Evolutionary conservation across 2,888 invertebrate genomes (phyloP), one percentile per base, ranked within the genome.

Genomic region (Diloba caeruleocephala): DNA sequence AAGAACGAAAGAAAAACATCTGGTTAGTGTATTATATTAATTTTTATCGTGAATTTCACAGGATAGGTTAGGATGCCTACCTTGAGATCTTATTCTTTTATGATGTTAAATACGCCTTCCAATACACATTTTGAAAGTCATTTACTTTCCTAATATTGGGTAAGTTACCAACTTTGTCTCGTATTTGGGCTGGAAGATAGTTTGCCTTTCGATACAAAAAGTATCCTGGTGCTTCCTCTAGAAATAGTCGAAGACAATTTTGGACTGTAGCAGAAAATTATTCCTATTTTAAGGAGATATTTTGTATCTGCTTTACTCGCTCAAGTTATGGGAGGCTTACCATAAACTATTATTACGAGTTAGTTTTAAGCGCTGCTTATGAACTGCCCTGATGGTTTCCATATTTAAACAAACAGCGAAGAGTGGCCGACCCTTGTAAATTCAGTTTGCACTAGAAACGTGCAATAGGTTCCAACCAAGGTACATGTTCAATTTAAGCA

Each of bases 1-100:
- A 43, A 45, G 48, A 48, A 56, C 44, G 50, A 53, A 48, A 48
- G 41, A 31, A 68, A 67, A 62, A 63, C 73, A 58, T 64, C 64
- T 56, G 64, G 64, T 62, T 62, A n/a, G n/a, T n/a, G n/a, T n/a
- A n/a, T n/a, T n/a, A 48, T 41, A 6, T 44, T 32, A 51, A 28
- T 37, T 19, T 36, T 38, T 59, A 39, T 21, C 2, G 21, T 21
- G n/a, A n/a, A n/a, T n/a, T n/a, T n/a, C n/a, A n/a, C 41, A 37
- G 23, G 14, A 34, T 41, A 25, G 32, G 15, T 7, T 53, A 13
- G 5, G 26, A 21, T 31, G 29, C 4, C 7, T n/a, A 9, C 26
- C 5, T 7, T 21, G 21, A 5, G 1, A 33, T 17, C 17, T 36
- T 19, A 28, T 28, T 52, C 21, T 55, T 58, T 54, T 53, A 13